Percentiles rank a stretch among this genome's conserved stretches.
phyloP scores from a whole-genome alignment of 2,888 invertebrate genomes.

The Parthenolecanium corni region DNA sequence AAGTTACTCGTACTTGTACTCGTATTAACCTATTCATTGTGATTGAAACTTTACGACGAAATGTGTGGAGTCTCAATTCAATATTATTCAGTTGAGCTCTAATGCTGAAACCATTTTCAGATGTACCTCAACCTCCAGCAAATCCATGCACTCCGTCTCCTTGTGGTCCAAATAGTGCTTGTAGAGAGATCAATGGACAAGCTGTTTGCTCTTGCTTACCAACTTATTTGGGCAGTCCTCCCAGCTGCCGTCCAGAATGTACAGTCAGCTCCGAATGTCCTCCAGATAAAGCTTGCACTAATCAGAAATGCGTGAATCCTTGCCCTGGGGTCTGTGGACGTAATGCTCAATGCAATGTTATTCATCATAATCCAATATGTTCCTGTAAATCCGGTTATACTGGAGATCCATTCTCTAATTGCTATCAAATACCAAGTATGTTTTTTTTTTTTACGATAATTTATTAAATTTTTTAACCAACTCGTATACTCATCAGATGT shows the following conservation, averaged over 20 bases:
- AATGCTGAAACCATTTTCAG: constrained; percentile 27
- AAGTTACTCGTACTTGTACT: too few relatives aligned
- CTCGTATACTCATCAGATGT: not conserved
- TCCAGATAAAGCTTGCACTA: constrained; percentile 38
- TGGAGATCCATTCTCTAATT: constrained; percentile 39
- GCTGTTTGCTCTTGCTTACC: constrained; percentile 36
- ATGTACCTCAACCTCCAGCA: constrained; percentile 38
- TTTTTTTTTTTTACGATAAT: too few relatives aligned
- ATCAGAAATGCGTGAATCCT: constrained; percentile 38
- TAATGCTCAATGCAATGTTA: constrained; percentile 39
- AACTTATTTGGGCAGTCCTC: constrained; percentile 38
- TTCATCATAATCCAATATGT: constrained; percentile 40
- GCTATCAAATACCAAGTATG: constrained; percentile 34
- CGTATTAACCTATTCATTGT: too few relatives aligned
- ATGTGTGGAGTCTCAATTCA: not conserved
- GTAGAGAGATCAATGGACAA: constrained; percentile 37
- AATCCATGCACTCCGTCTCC: constrained; percentile 53
- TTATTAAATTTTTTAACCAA: too few relatives aligned
- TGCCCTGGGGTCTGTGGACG: constrained; percentile 38
- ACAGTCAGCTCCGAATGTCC: constrained; percentile 38
- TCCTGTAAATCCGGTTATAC: constrained; percentile 39
- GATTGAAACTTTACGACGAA: not conserved
- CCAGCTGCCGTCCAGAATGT: constrained; percentile 37
- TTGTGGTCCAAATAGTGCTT: constrained; percentile 38
- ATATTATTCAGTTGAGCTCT: not conserved